Base-by-base conservation (phyloP, 2,113 vertebrate genomes). In the Athene noctua region DNA sequence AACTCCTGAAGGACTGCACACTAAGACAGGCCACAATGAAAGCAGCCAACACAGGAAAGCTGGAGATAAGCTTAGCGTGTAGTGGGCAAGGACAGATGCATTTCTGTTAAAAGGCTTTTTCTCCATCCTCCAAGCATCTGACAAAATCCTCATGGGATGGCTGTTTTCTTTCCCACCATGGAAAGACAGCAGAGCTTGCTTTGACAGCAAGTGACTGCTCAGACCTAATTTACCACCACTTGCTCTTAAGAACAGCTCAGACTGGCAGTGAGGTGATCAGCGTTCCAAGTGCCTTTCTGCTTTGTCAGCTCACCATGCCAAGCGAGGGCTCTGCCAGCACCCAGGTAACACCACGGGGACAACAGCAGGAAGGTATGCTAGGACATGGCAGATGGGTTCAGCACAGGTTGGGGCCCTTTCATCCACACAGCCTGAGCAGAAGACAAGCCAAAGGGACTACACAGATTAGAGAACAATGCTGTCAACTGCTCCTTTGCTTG, bases 131-230 rank as follows among this genome's bases (percentile, higher is more conserved):
- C n/a, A 65, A 25, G 38, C 36, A 88, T 25, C 52, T 82, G 20
- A 42, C 5, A 5, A 62, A 54, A 71, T 38, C 54, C n/a, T 65
- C 10, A 10, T 0, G 4, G 58, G 34, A 58, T 1, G 2, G n/a
- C 19, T 86, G 34, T 38, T 75, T 46, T 51, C 62, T 46, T 26
- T 42, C 77, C 52, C 80, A 47, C 16, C 47, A 29, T 0, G 3
- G 46, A 19, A 72, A 27, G 47, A 15, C 47, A 82, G 72, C 47
- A 80, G 67, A 77, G 67, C 44, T 77, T 44, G n/a, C 15, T 1
- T 9, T 23, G 38, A 38, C 57, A 82, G 67, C 40, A 62, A 63
- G 20, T 36, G 58, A 59, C 15, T 32, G 46, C 58, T 38, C 8
- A 2, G 77, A 80, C 20, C 59, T 3, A 9, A 15, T n/a, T 75